These are phyloP conservation scores for Grammomys dolichurus DNA, from an alignment of 2,113 vertebrate genomes.

Conservation along the genomic window DNA sequence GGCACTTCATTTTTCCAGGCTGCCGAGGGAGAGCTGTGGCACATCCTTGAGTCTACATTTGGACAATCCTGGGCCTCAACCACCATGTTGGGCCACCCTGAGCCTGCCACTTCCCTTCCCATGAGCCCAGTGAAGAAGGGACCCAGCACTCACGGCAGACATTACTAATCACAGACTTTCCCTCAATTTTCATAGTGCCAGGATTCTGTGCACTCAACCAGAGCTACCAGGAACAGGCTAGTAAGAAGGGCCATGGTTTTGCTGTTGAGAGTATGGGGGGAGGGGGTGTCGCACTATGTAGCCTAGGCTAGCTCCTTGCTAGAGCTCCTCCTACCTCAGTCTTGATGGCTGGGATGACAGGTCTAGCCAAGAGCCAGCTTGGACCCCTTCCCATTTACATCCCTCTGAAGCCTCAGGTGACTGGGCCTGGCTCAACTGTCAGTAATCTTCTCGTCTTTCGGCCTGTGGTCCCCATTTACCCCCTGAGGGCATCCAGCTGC, in stretches of 20 bases:
- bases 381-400: neutral
- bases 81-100: neutral
- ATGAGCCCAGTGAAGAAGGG: neutral
- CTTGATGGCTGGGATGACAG: neutral
- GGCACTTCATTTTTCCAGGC: constrained; percentile 1
- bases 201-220: neutral
- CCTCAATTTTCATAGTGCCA: neutral
- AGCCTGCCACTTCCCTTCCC: neutral
- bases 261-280: no score
- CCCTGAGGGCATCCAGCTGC: neutral
- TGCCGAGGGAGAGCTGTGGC: neutral
- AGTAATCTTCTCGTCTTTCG: neutral
- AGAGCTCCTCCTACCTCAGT: neutral
- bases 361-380: neutral
- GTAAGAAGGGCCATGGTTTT: neutral
- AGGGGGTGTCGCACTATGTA: neutral
- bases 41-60: neutral
- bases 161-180: neutral
- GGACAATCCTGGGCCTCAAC: neutral
- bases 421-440: neutral
- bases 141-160: neutral
- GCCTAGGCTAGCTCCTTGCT: neutral
- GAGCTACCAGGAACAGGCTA: neutral
- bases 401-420: neutral
- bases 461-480: neutral